Base-by-base conservation (phyloP, 2,888 invertebrate genomes). In the Carabus problematicus region DNA sequence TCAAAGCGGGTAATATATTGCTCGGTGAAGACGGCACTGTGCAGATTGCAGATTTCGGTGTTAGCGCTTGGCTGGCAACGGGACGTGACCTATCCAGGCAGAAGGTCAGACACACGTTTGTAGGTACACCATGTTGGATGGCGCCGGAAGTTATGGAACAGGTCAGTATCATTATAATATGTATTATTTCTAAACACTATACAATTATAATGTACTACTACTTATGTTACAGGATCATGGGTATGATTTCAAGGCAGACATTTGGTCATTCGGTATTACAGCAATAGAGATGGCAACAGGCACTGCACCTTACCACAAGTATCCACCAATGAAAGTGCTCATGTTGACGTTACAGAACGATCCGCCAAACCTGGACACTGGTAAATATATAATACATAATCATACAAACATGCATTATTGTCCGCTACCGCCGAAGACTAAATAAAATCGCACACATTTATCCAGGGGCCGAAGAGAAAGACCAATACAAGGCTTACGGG, bases 111-210 rank as follows among this genome's bases (percentile, higher is more conserved):
- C 97, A 98, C 81, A 98, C 98, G 0, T 99, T 99, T 83, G 98
- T 99, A 1, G 99, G 99, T 9, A 98, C 98, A 0, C 98, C 98
- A 0, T 98, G 98, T 79, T 99, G 98, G 98, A 98, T 98, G 98
- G 98, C 98, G 1, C 98, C 98, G 0, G 98, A 99, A 85, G 98
- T 99, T 73, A 98, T 98, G 98, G 95, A 97, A 83, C 96, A 96
- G 86, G 92, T 92, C 82, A 70, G 63, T 41, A 61, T 66, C 29
- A 29, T 29, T 29, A 29, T 29, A 3, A 3, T 29, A 29, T 29
- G 29, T 29, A 29, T 29, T 29, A 6, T 6, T 29, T 29, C 6
- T 29, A 29, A 29, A 39, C 18, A 14, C 3, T 39, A 52, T 56
- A 39, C n/a, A n/a, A n/a, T n/a, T n/a, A n/a, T n/a, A n/a, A n/a